These are phyloP conservation scores for Tetraneura akinire DNA, from an alignment of 1,140 invertebrate genomes.

Conservation along the genomic window DNA sequence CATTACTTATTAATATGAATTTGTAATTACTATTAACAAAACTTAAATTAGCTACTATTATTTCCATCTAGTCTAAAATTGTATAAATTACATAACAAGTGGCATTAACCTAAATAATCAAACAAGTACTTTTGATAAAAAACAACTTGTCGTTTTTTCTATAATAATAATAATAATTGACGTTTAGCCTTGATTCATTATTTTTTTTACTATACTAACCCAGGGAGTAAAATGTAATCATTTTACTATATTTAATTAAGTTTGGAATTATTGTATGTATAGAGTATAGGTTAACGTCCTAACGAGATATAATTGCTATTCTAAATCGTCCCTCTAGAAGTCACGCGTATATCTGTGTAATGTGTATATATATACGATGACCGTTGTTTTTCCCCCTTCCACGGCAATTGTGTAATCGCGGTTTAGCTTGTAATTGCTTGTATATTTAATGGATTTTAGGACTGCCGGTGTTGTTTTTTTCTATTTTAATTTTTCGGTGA, in stretches of 20 bases:
- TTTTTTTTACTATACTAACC: not conserved
- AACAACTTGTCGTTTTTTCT: not conserved
- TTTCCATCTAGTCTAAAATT: not conserved
- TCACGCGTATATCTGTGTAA: too few relatives aligned
- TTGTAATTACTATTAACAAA: too few relatives aligned
- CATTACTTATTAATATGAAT: too few relatives aligned
- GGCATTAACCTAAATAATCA: not conserved
- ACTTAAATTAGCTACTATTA: too few relatives aligned
- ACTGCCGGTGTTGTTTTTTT: slow-evolving; percentile 26
- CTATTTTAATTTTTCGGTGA: slow-evolving; percentile 25
- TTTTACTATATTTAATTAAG: slow-evolving; percentile 26
- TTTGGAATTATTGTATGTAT: not conserved
- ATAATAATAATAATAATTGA: slow-evolving; percentile 24
- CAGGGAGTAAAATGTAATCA: slow-evolving; percentile 9
- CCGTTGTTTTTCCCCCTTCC: not conserved
- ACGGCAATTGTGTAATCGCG: not conserved
- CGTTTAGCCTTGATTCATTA: slow-evolving; percentile 1
- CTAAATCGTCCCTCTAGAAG: not conserved
- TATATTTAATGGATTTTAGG: slow-evolving; percentile 39
- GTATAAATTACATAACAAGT: not conserved
- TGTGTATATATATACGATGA: not conserved
- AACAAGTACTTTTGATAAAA: slow-evolving; percentile 8
- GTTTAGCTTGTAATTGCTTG: slow-evolving; percentile 32
- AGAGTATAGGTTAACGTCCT: slow-evolving; percentile 30
- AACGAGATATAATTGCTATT: slow-evolving; percentile 27